Evolutionary conservation across 2,888 invertebrate genomes (phyloP), one percentile per base, ranked within the genome.

Genomic region (Drosophila koepferae): DNA sequence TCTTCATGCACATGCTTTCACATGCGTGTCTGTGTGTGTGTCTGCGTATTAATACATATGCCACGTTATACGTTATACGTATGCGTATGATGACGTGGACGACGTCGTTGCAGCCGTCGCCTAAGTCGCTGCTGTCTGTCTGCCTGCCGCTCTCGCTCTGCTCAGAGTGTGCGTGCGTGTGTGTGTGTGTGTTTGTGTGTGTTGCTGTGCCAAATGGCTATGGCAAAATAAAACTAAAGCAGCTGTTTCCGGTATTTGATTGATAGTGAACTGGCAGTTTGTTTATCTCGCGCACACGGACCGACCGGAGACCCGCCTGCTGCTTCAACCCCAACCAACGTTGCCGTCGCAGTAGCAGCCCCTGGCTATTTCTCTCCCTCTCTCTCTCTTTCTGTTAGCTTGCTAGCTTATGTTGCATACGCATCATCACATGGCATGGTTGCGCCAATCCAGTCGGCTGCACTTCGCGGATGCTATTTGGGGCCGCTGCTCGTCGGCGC

Each of bases 161-260:
- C 41, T 40, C 0, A 18, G 46, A 48, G 28, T 59, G 34, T 63
- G 31, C 53, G 49, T 61, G 34, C 59, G 55, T 48, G 48, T 63
- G 46, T 23, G 23, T 38, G 38, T 53, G 40, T 51, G 46, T 51
- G 54, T 44, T 44, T 71, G 63, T 61, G 53, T 71, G 70, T 80
- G 67, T 76, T 87, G 82, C 75, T 85, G 82, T 88, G 86, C 91
- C 90, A 89, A 90, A 83, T 85, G 91, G 89, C 90, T 88, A 78
- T 88, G 83, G 90, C 88, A 91, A 92, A 92, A 91, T 91, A 91
- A 91, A 93, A 92, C 92, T 92, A 92, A 92, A 92, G 92, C 93
- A 93, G 93, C 93, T 92, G 93, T 92, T 92, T 92, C 92, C 92
- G 92, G 92, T 93, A 91, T 92, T 93, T 93, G 93, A 92, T 93